Evolutionary conservation across 2,797 vertebrate species (phyloP).

Genomic region (Scolopax bukidnonensis): DNA sequence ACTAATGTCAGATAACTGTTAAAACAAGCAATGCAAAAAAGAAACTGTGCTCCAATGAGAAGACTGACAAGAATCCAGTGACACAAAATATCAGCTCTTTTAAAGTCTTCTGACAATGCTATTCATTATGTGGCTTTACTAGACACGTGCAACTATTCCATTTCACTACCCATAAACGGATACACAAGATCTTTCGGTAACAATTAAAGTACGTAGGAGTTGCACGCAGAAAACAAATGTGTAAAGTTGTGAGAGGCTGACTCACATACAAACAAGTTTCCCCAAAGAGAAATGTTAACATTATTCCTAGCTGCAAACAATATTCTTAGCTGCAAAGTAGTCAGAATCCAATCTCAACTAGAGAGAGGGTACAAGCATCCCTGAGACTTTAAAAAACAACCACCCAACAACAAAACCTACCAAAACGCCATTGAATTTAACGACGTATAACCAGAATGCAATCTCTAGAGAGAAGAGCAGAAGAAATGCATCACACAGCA

Average conservation of each 20-base stretch:
- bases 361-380: neutral
- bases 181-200: neutral
- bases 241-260: neutral
- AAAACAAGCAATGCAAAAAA: neutral
- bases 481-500: neutral
- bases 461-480: neutral
- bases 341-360: neutral
- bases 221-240: accelerated
- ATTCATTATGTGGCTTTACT: neutral
- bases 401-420: neutral
- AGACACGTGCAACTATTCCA: neutral
- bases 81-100: neutral
- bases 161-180: neutral
- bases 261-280: no score
- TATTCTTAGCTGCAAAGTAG: no score
- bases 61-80: neutral
- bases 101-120: neutral
- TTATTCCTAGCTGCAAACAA: no score
- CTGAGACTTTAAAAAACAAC: neutral
- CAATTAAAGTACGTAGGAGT: accelerated
- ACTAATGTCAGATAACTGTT: neutral
- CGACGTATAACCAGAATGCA: neutral
- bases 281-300: neutral
- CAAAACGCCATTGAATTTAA: neutral
- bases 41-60: neutral